A percentile compares a stretch with the other conserved stretches of the same genome.
These are phyloP conservation scores for Stichodactyla mertensii DNA, from an alignment of 64 coral and sea anemone species.

Conservation along the genomic window DNA sequence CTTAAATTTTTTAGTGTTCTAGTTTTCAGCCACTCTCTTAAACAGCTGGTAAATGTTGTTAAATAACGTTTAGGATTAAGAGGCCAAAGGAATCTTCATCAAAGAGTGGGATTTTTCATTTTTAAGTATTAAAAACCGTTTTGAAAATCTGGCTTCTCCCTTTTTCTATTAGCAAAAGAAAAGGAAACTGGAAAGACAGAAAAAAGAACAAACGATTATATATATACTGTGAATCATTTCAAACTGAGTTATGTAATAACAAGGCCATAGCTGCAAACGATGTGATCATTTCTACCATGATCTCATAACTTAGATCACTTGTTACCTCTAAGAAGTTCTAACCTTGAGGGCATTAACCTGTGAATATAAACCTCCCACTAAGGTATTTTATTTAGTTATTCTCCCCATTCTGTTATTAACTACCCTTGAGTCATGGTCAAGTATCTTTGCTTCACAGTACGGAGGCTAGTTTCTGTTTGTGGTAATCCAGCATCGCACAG, in stretches of 20 bases:
- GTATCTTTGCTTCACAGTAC: background rate
- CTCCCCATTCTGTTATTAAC: background rate
- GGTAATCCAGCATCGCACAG: too few relatives aligned
- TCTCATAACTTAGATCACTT: background rate
- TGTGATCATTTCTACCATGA: background rate
- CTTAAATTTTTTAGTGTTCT: background rate
- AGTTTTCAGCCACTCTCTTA: background rate
- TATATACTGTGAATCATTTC: background rate
- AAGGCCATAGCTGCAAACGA: background rate
- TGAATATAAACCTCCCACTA: slow-evolving; percentile 1
- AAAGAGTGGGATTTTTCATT: too few relatives aligned
- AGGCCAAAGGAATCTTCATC: too few relatives aligned
- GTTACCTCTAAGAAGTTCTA: background rate
- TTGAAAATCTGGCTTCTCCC: too few relatives aligned
- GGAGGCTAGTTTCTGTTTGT: background rate
- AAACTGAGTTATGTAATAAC: background rate
- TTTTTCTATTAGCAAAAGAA: too few relatives aligned
- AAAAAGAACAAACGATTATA: background rate
- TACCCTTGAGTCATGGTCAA: background rate
- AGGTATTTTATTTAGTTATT: slow-evolving; percentile 3
- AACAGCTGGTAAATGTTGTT: background rate
- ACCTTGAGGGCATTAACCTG: background rate
- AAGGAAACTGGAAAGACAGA: background rate
- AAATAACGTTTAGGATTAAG: background rate
- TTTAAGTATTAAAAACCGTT: too few relatives aligned